phyloP scores from a whole-genome alignment of 2,797 vertebrate species.

The Geranospiza caerulescens region DNA sequence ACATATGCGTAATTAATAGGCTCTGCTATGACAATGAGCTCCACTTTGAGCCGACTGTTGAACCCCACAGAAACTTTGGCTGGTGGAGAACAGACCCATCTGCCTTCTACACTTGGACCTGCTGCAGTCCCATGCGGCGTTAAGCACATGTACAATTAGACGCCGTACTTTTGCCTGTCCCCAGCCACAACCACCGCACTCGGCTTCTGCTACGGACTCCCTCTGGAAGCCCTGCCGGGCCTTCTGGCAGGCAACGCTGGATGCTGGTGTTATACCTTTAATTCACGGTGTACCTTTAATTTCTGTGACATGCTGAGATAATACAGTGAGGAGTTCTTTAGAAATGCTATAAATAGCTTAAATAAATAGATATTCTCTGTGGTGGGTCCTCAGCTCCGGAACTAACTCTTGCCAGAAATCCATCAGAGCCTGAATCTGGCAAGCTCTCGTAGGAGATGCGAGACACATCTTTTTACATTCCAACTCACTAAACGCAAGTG shows the following conservation, averaged over 20 bases:
- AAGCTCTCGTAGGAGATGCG: slow-evolving; percentile 25
- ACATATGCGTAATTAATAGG: slow-evolving; percentile 35
- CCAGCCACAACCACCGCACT: fast-evolving
- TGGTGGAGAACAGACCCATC: slow-evolving; percentile 7
- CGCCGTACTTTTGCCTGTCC: not conserved
- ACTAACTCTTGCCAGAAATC: slow-evolving; percentile 67
- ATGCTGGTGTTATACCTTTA: not conserved
- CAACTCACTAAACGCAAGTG: slow-evolving; percentile 27
- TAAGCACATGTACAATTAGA: not conserved
- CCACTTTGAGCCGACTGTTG: slow-evolving; percentile 6
- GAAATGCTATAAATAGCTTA: slow-evolving; percentile 66
- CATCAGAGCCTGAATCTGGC: slow-evolving; percentile 61
- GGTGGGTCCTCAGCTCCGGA: slow-evolving; percentile 64
- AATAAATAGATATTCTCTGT: slow-evolving; percentile 69
- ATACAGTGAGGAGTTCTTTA: slow-evolving; percentile 64
- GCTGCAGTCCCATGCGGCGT: not conserved
- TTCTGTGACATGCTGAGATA: slow-evolving; percentile 52
- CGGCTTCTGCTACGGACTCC: not conserved
- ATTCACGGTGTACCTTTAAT: slow-evolving; percentile 58
- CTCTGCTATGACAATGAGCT: not conserved
- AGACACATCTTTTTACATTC: slow-evolving; percentile 58
- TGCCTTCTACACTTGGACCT: not conserved
- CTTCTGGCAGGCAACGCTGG: not conserved
- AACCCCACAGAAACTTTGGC: not conserved
- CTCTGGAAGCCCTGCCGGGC: not conserved